Evolutionary conservation across 2,888 invertebrate genomes (phyloP), one percentile per base, ranked within the genome.

Genomic region (Oasisia sp.): DNA sequence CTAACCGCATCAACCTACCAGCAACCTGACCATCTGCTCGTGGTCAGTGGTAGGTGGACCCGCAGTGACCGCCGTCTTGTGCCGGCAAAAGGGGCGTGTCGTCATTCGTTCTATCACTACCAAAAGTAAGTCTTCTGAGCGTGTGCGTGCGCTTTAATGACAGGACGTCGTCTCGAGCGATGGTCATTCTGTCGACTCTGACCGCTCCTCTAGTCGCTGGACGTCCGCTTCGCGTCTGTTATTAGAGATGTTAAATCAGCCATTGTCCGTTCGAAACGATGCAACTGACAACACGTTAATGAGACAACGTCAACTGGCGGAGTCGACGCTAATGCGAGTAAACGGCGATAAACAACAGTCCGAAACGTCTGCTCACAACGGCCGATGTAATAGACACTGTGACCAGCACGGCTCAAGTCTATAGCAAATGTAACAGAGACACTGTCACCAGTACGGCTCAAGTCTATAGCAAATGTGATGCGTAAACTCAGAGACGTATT

Each of bases 171-270:
- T 74, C 74, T 74, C 19, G 74, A 19, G 7, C 74, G n/a, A 7
- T 19, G 74, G 74, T 74, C 14, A 74, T 74, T 74, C 74, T 27
- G 19, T 74, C n/a, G 74, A 74, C 27, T 74, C 74, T 74, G 74
- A 3, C 74, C 74, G 74, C 74, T 27, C 74, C 74, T 74, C 74
- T n/a, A 27, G 27, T 74, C 74, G 7, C n/a, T n/a, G 19, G 74
- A n/a, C 74, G 74, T 7, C 74, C 27, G 19, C 19, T 19, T 74
- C 74, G 74, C 74, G 74, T 74, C 74, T 74, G 74, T 74, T 74
- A 74, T 74, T 74, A 74, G 74, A 74, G 74, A 74, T 74, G 74
- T 74, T 74, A 74, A 74, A 74, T 74, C 74, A 74, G 19, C 74
- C 74, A 74, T 27, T 74, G 74, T 74, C 74, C 27, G 74, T 74